These are phyloP conservation scores for Himalopsyche japonica DNA, from an alignment of 2,888 invertebrate species.

Conservation along the genomic window DNA sequence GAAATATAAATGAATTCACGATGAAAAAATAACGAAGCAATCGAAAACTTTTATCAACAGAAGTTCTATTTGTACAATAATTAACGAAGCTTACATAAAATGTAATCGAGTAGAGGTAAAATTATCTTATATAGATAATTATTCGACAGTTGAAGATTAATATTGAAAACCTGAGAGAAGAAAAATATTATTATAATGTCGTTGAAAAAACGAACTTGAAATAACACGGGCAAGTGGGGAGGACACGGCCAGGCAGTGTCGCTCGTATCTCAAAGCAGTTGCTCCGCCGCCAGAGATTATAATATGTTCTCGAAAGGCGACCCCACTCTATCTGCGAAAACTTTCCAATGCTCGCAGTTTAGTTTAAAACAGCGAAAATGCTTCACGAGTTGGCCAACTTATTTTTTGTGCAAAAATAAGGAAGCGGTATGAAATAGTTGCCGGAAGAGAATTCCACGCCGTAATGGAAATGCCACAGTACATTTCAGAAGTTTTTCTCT, in stretches of 20 bases:
- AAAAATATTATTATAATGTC: not conserved
- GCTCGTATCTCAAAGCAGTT: not conserved
- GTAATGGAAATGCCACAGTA: not conserved
- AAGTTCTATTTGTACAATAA: too few species aligned
- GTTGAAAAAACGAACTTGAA: not conserved
- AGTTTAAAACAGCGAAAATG: slow-evolving; percentile 1
- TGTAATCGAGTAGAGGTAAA: too few species aligned
- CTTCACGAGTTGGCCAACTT: not conserved
- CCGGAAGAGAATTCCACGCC: not conserved
- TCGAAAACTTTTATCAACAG: too few species aligned
- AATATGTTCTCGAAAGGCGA: not conserved
- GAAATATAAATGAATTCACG: too few species aligned
- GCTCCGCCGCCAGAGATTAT: not conserved
- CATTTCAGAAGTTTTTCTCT: not conserved
- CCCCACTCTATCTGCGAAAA: not conserved
- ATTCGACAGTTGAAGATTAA: too few species aligned
- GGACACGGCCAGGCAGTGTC: not conserved
- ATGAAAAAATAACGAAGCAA: too few species aligned
- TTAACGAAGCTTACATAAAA: too few species aligned
- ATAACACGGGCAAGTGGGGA: not conserved
- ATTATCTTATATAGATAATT: too few species aligned
- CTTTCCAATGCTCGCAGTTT: not conserved
- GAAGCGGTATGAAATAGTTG: not conserved
- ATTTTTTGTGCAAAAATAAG: not conserved
- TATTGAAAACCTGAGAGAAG: too few species aligned